Evolutionary conservation across 2,797 vertebrate species (phyloP).

Genomic region (Emydoidea blandingii): DNA sequence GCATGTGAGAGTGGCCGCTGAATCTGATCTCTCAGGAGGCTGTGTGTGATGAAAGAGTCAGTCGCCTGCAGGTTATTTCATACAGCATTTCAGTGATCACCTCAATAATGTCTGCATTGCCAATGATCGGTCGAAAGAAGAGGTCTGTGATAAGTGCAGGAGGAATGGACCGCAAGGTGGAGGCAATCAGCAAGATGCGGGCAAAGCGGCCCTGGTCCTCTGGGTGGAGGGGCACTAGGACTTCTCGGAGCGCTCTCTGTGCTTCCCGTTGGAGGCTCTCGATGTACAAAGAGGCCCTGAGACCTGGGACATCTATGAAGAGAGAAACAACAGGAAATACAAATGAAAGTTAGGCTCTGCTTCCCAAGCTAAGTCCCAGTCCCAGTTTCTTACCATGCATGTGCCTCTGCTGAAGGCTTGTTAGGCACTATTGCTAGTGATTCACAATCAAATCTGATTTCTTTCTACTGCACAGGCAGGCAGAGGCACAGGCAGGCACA

Average conservation of each 20-base stretch:
- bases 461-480: not conserved
- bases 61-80: slow-evolving; percentile 59
- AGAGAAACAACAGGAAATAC: not conserved
- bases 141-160: slow-evolving; percentile 88
- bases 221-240: slow-evolving; percentile 84
- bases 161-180: slow-evolving; percentile 86
- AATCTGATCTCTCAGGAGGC: accelerated
- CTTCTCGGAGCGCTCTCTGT: slow-evolving; percentile 87
- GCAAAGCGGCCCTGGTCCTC: slow-evolving; percentile 85
- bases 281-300: slow-evolving; percentile 84
- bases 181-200: slow-evolving; percentile 85
- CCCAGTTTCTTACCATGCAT: not conserved
- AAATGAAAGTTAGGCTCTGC: not conserved
- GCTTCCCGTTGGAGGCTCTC: slow-evolving; percentile 90
- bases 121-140: slow-evolving; percentile 92
- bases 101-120: slow-evolving; percentile 85
- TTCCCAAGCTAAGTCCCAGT: not conserved
- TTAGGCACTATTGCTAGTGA: not conserved
- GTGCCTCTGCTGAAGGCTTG: not conserved
- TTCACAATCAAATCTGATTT: not conserved
- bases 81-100: slow-evolving; percentile 90
- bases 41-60: accelerated
- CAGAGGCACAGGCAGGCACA: not conserved
- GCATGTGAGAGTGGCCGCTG: accelerated
- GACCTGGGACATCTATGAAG: slow-evolving; percentile 86